Conservation (phyloP, 2,888 invertebrate genomes). For the Lepidocyrtoides sp. region DNA sequence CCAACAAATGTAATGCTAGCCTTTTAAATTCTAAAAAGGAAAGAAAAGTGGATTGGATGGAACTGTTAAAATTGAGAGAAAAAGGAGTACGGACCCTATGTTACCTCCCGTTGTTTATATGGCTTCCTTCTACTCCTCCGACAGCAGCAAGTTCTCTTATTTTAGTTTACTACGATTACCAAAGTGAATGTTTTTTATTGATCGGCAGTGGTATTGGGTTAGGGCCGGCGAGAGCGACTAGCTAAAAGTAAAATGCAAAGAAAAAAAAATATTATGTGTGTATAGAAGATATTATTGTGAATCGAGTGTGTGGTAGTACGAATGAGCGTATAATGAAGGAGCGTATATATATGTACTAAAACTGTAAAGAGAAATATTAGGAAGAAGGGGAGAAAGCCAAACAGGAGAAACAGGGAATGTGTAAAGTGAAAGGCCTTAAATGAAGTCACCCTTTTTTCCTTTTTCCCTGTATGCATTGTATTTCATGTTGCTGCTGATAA, state of each 20-base stretch:
- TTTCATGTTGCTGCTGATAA: constrained; percentile 32
- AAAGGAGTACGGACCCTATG: constrained; percentile 61
- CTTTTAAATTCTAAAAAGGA: constrained; percentile 15
- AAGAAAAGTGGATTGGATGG: constrained; percentile 35
- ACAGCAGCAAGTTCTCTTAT: constrained; percentile 39
- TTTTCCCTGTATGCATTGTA: constrained; percentile 60
- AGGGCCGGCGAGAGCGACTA: constrained; percentile 61
- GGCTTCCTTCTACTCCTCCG: neutral
- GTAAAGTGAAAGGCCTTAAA: constrained; percentile 85
- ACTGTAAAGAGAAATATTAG: constrained; percentile 11
- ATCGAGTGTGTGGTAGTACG: neutral
- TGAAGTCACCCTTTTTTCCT: constrained; percentile 85
- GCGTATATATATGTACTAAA: neutral
- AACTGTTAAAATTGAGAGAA: neutral
- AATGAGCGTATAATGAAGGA: neutral
- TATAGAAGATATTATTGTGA: constrained; percentile 11
- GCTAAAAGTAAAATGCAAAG: neutral
- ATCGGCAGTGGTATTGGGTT: constrained; percentile 70
- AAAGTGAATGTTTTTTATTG: constrained; percentile 83
- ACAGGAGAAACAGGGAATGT: constrained; percentile 59
- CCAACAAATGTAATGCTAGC: neutral
- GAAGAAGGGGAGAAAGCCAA: constrained; percentile 72
- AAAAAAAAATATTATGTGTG: neutral
- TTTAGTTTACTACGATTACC: constrained; percentile 55
- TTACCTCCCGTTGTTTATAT: constrained; percentile 44